A percentile compares a stretch with the other conserved stretches of the same genome.
Conservation (phyloP, 2,797 vertebrate genomes). For the Anguilla pacifica region DNA sequence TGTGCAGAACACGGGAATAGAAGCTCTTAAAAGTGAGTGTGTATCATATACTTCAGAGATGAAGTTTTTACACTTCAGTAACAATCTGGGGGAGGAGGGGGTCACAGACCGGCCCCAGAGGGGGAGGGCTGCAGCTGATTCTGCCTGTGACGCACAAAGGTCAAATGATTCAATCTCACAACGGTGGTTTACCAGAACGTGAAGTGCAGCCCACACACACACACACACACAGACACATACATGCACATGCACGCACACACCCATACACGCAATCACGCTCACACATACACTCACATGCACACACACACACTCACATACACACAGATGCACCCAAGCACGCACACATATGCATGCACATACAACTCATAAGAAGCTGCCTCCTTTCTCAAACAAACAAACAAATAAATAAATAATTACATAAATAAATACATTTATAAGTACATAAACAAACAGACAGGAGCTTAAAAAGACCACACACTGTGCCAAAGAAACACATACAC, state of each 20-base stretch:
- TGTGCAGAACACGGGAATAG: neutral
- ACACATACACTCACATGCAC: too few species aligned
- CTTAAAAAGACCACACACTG: neutral
- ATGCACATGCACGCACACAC: too few species aligned
- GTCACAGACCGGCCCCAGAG: neutral
- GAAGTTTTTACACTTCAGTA: neutral
- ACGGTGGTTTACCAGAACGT: neutral
- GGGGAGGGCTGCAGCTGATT: neutral
- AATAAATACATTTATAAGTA: neutral
- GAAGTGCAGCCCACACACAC: neutral
- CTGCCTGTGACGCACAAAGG: neutral
- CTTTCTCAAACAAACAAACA: neutral
- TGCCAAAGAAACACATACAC: neutral
- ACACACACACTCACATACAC: too few species aligned
- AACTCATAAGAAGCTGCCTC: neutral
- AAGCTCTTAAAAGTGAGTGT: neutral
- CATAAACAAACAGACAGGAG: neutral
- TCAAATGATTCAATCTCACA: conserved; percentile 10
- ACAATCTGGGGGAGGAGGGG: neutral
- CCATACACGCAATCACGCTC: too few species aligned
- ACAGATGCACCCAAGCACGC: too few species aligned
- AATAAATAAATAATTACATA: neutral
- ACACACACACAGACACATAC: neutral
- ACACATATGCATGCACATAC: neutral
- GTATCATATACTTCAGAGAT: conserved; percentile 12